phyloP scores from a whole-genome alignment of 1,140 invertebrate genomes.

The Papilio helenus region DNA sequence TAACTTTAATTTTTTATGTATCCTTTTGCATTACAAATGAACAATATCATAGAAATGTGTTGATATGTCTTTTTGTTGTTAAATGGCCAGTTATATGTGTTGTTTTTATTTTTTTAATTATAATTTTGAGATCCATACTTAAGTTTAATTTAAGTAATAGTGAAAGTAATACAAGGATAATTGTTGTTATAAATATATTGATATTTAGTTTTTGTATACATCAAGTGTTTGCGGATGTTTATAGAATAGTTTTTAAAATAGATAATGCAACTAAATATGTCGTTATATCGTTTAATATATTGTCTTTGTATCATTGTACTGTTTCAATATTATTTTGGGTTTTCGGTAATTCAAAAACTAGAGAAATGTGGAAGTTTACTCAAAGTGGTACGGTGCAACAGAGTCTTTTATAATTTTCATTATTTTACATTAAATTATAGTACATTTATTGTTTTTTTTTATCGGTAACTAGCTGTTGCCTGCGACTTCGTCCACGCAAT shows the following conservation, averaged over 20 bases:
- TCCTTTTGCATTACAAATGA: conserved; percentile 44
- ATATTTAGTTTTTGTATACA: conserved; percentile 70
- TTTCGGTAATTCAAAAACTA: conserved; percentile 70
- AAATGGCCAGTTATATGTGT: conserved; percentile 69
- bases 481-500: no score
- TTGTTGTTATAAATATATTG: conserved; percentile 64
- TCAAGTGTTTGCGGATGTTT: conserved; percentile 62
- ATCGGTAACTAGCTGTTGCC: no score
- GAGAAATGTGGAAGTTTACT: conserved; percentile 62
- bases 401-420: not conserved
- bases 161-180: conserved; percentile 57
- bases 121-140: conserved; percentile 59
- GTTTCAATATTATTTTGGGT: conserved; percentile 74
- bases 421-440: not conserved
- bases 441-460: not conserved
- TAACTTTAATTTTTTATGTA: conserved; percentile 46
- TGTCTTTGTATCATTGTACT: conserved; percentile 65
- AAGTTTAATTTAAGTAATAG: conserved; percentile 55
- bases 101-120: conserved; percentile 61
- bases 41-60: conserved; percentile 43
- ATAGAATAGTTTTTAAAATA: conserved; percentile 51
- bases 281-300: conserved; percentile 57
- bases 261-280: conserved; percentile 42
- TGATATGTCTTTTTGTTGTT: conserved; percentile 56
- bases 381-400: not conserved